Base-by-base conservation (phyloP, 1,140 invertebrate species). In the Copidosoma floridanum region DNA sequence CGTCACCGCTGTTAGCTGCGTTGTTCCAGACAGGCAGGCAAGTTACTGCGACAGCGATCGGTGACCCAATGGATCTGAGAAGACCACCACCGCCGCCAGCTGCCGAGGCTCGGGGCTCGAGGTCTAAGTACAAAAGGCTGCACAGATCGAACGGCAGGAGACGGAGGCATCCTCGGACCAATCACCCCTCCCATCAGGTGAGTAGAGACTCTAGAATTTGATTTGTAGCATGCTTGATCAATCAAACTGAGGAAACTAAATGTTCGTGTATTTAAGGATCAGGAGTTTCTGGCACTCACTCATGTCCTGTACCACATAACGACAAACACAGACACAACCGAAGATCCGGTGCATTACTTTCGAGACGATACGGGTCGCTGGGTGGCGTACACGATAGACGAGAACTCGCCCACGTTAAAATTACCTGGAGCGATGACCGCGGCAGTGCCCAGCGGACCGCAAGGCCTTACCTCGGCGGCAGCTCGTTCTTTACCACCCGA, bases 301-400 rank as follows among this genome's bases (percentile, higher is more conserved):
- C 12, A 65, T 71, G 54, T 43, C 76, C 57, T 68, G 60, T 75
- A 73, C 40, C 91, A 95, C 71, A 80, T 94, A 26, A 92, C 93
- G 0, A 88, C 85, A 12, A 90, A 89, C 52, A 91, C 94, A 71
- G 93, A 96, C 66, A 94, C 92, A 0, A 87, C 86, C 6, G 89
- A 93, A 68, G 93, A 93, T 37, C 91, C 92, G 6, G 88, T 95
- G 41, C 93, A 96, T 76, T 93, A 88, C 71, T 94, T 94, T 75
- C 81, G 84, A 62, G 87, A 89, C 63, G 87, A 89, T 66, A 84
- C 84, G 55, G 86, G 86, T 0, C 84, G 87, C 35, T 87, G 84
- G 84, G 81, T 91, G 84, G 90, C 91, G 0, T 96, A 96, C 66
- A 91, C 90, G 0, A 94, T 95, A 74, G 89, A 93, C 67, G 91